Base-by-base conservation (phyloP, 2,113 vertebrate genomes). In the Malurus alboscapulatus region DNA sequence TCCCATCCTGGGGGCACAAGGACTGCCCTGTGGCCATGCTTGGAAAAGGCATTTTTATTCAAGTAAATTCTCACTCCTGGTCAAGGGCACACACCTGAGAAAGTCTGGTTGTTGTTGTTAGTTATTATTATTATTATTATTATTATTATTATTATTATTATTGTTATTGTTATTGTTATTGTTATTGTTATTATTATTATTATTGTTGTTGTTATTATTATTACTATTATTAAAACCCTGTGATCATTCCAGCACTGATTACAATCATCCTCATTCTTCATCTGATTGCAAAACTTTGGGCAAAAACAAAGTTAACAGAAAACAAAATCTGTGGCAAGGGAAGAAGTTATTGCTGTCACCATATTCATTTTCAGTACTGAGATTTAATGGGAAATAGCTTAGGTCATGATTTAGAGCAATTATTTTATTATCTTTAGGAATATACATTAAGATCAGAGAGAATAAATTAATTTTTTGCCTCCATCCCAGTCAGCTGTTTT, bases 121-220 rank as follows among this genome's bases (percentile, higher is more conserved):
- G 4, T 12, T 27, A 24, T 26, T 22, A 22, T 17, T 8, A 10
- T 24, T 11, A 6, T 20, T 51, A 20, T 26, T 20, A 22, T 9
- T 13, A 27, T 36, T 17, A 27, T 17, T 16, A 30, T 27, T 7
- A 2, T 15, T 12, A 3, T 19, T 14, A 24, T 22, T 9, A 12
- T 27, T 21, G 4, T 7, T 7, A 24, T 26, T 22, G 25, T 17
- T 8, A 10, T 24, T 11, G 7, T 20, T 51, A 20, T 26, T 20
- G 22, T 9, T 13, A 27, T 36, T 17, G 21, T 17, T 16, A 30
- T 27, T 7, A 2, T 15, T 12, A 3, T 19, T 14, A 24, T 22
- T 9, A 12, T 27, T 21, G 4, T 7, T 7, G 2, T 47, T 36
- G 6, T 8, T 11, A 6, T 15, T 12, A 4, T 21, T 34, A 8